Conservation (phyloP, 1,140 invertebrate species). For the Drusus annulatus region DNA sequence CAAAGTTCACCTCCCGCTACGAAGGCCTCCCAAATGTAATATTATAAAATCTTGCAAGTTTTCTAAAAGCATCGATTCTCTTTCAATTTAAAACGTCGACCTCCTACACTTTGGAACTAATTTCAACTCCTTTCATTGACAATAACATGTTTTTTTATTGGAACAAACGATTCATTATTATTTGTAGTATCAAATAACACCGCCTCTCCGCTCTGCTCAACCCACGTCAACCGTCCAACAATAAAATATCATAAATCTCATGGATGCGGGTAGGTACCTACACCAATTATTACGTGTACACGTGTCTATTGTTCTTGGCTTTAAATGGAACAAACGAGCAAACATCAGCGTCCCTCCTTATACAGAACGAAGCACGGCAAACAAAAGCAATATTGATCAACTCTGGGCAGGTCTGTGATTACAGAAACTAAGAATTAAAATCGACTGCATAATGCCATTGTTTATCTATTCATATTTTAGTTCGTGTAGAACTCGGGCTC, state of each 20-base stretch:
- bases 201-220: conserved; percentile 7
- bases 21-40: no score
- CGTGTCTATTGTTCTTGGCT: conserved; percentile 22
- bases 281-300: conserved; percentile 29
- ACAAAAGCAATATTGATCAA: not conserved
- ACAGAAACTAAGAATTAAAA: no score
- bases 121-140: not conserved
- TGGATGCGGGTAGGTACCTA: conserved; percentile 1
- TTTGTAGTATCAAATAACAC: conserved; percentile 26
- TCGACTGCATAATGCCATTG: no score
- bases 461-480: no score
- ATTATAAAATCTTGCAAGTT: no score
- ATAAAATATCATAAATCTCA: conserved; percentile 36
- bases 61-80: not conserved
- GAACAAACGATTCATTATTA: conserved; percentile 9
- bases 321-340: conserved; percentile 1
- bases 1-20: no score
- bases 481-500: no score
- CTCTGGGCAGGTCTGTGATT: no score
- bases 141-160: not conserved
- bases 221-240: conserved; percentile 23
- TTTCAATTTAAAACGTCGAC: no score
- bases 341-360: not conserved
- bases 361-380: not conserved
- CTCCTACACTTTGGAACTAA: no score